Conservation (phyloP, 2,113 vertebrate genomes). For the Orycteropus afer region DNA sequence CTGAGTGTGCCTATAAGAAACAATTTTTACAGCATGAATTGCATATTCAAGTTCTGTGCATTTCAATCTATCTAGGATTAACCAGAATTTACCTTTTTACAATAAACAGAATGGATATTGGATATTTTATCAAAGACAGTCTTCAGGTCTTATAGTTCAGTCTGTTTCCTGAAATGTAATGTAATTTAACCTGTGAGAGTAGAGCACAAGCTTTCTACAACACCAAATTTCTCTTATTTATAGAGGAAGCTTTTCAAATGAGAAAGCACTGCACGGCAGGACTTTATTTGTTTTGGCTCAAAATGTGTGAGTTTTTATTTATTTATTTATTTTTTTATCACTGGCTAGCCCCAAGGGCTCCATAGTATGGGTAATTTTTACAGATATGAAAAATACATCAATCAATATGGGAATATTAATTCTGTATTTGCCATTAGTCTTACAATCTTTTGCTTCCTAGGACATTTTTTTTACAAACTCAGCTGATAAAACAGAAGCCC, state of each 20-base stretch:
- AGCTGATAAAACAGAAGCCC: conserved; percentile 54
- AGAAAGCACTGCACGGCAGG: conserved; percentile 33
- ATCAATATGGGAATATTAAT: conserved; percentile 54
- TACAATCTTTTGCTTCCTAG: conserved; percentile 13
- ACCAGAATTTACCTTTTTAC: conserved; percentile 51
- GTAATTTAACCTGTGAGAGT: conserved; percentile 60
- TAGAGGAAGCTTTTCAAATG: conserved; percentile 48
- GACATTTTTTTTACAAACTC: conserved; percentile 4
- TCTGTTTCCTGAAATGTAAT: conserved; percentile 60
- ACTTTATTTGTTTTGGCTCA: conserved; percentile 68
- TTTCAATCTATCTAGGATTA: conserved; percentile 60
- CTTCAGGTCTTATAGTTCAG: conserved; percentile 27
- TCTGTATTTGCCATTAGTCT: conserved; percentile 48
- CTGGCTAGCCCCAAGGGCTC: conserved; percentile 8
- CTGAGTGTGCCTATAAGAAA: background rate
- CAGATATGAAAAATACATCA: conserved; percentile 63
- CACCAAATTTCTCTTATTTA: conserved; percentile 58
- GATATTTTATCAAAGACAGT: conserved; percentile 50
- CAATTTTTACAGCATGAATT: background rate
- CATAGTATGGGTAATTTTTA: conserved; percentile 44
- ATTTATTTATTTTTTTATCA: too few relatives aligned
- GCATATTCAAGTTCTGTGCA: conserved; percentile 47
- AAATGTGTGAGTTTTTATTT: conserved; percentile 66
- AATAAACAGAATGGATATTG: conserved; percentile 46
- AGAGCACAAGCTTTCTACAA: background rate